Evolutionary conservation across 2,797 vertebrate species (phyloP).

Genomic region (Hybognathus amarus): DNA sequence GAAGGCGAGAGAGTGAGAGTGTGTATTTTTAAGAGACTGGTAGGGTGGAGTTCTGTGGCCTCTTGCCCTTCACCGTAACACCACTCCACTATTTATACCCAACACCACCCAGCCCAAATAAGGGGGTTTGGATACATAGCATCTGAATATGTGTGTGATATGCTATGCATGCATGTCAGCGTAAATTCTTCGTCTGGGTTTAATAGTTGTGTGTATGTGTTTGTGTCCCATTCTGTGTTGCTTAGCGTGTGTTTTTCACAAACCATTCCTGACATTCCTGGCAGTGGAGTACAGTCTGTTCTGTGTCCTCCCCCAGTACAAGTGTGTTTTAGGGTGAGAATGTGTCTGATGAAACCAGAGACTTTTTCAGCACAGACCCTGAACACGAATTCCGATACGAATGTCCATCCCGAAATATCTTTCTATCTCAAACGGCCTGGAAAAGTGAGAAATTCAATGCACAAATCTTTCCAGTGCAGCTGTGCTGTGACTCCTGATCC

Average conservation of each 20-base stretch:
- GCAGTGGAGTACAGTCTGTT: conserved; percentile 28
- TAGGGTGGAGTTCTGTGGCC: conserved; percentile 63
- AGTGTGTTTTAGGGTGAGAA: conserved; percentile 28
- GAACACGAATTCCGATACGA: conserved; percentile 1
- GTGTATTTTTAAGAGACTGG: conserved; percentile 58
- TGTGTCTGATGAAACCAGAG: conserved; percentile 31
- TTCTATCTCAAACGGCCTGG: background rate
- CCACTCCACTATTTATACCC: conserved; percentile 63
- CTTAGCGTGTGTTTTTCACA: conserved; percentile 19
- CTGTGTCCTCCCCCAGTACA: conserved; percentile 34
- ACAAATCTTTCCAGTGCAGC: conserved; percentile 17
- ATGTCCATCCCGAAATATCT: background rate
- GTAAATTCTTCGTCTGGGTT: conserved; percentile 6
- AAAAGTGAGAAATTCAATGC: conserved; percentile 5
- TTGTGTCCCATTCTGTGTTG: conserved; percentile 28
- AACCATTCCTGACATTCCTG: conserved; percentile 48
- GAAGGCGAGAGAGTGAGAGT: background rate
- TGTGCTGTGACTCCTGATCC: conserved; percentile 10
- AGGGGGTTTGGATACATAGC: conserved; percentile 59
- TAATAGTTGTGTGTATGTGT: conserved; percentile 24
- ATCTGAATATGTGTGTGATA: conserved; percentile 19
- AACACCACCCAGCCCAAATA: conserved; percentile 66
- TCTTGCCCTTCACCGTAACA: conserved; percentile 52
- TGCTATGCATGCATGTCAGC: background rate
- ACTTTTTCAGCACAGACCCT: background rate